Base-by-base conservation (phyloP, 2,888 invertebrate species). In the Napeogenes inachia region DNA sequence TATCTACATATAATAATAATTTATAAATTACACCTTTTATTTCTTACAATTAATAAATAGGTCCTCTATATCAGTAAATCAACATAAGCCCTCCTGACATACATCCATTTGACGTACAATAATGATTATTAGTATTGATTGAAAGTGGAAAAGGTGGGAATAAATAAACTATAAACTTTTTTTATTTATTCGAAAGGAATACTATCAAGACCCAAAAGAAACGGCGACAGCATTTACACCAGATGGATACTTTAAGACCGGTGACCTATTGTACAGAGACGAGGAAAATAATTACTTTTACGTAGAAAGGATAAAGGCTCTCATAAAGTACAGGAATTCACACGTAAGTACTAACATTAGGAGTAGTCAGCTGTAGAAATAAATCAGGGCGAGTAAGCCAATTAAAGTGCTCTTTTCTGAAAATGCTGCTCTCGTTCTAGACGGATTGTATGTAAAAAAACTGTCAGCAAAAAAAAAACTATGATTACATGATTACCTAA, bases 231-330 rank as follows among this genome's bases (percentile, higher is more conserved):
- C 73, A 0, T 78, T 85, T 59, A 71, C 87, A 13, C 72, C 78
- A 10, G 89, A 87, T 60, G 87, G 89, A 3, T 89, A 78, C 78
- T 80, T 71, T 69, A 86, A 81, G 60, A 80, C 85, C 0, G 89
- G 89, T 0, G 89, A 89, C 60, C 66, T 89, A 2, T 61, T 89
- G 21, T 84, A 82, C 64, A 73, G 75, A 35, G 88, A 89, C 54
- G 77, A 78, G 12, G 60, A 80, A 0, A 60, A 77, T 2, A 75
- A 79, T 60, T 87, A 76, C 59, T 88, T 62, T 71, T 89, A 79
- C 57, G 82, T 86, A 0, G 89, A 87, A 8, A 72, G 89, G 2
- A 63, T 83, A 1, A 87, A 84, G 54, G 76, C 79, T 74, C 72
- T 88, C 0, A 83, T 89, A 57, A 88, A 87, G 63, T 85, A 78